These are phyloP conservation scores for Telenomus remus DNA, from an alignment of 1,140 invertebrate genomes.

Conservation along the genomic window DNA sequence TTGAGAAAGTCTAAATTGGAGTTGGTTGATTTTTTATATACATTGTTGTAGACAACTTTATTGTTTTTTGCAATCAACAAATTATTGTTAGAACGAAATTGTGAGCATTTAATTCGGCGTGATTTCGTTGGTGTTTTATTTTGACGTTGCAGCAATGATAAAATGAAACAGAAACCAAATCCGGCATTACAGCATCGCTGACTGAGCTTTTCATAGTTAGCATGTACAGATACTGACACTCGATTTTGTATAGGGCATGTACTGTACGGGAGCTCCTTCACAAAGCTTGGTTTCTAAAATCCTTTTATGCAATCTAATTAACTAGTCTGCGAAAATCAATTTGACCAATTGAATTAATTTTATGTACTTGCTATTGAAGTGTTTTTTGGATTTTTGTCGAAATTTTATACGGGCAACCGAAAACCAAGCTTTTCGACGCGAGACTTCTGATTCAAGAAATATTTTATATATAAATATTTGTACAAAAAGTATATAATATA, in stretches of 20 bases:
- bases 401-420: conserved; percentile 9
- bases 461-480: conserved; percentile 74
- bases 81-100: too few species aligned
- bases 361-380: conserved; percentile 9
- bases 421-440: conserved; percentile 47
- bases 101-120: too few species aligned
- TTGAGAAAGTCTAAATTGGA: conserved; percentile 32
- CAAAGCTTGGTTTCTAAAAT: conserved; percentile 46
- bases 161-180: neutral
- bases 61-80: too few species aligned
- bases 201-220: conserved; percentile 46
- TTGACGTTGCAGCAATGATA: too few species aligned
- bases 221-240: conserved; percentile 34
- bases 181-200: conserved; percentile 43
- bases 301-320: neutral
- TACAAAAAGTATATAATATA: conserved; percentile 62
- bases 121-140: too few species aligned
- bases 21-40: conserved; percentile 39
- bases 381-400: conserved; percentile 14
- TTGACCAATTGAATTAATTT: neutral
- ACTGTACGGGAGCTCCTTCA: conserved; percentile 48
- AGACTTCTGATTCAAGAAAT: conserved; percentile 62
- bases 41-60: neutral
- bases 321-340: conserved; percentile 6
- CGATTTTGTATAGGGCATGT: conserved; percentile 59